Evolutionary conservation across 2,797 vertebrate genomes (phyloP), one percentile per base, ranked within the genome.

Genomic region (Mormyrops attenuatus): DNA sequence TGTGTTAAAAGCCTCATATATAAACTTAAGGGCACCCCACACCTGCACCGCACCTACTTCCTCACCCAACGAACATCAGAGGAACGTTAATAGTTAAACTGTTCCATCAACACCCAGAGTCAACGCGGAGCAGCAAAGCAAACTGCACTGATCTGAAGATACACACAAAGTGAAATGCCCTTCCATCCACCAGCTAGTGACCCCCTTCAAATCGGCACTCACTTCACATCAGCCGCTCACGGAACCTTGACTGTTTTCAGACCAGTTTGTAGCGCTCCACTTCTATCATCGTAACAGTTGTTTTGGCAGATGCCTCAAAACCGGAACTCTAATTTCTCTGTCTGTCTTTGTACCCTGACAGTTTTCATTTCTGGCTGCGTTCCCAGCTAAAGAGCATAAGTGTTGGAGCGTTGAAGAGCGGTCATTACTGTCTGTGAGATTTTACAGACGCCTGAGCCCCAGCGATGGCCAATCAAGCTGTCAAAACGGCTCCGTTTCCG

Each of bases 301-400:
- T 90, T 91, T 91, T 92, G 93, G 94, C 94, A 95, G 92, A 93
- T 91, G 90, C 88, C 80, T 90, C 91, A 89, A 91, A 91, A 88
- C 90, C 90, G 89, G 90, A 89, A 91, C 91, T 92, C 66, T 87
- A 86, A 93, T 93, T 92, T 89, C 90, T 73, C 89, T 88, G 90
- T 90, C 93, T 90, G 89, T 90, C 88, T 90, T 90, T 88, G 50
- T 49, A 50, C 82, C 94, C 95, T 92, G 89, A 92, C 93, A 93
- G 92, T 90, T 92, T 73, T 94, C 93, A 92, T 89, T 84, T 91
- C 94, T 96, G 96, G 95, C 95, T 50, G 69, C 26, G 90, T 91
- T 95, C 95, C 95, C 94, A 90, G 95, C 93, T 92, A 94, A 95
- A 93, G 91, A 88, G 89, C 86, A 86, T 89, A 92, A 92, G 93